These are phyloP conservation scores for Periophthalmus magnuspinnatus DNA, from an alignment of 2,797 vertebrate species.

Conservation along the genomic window DNA sequence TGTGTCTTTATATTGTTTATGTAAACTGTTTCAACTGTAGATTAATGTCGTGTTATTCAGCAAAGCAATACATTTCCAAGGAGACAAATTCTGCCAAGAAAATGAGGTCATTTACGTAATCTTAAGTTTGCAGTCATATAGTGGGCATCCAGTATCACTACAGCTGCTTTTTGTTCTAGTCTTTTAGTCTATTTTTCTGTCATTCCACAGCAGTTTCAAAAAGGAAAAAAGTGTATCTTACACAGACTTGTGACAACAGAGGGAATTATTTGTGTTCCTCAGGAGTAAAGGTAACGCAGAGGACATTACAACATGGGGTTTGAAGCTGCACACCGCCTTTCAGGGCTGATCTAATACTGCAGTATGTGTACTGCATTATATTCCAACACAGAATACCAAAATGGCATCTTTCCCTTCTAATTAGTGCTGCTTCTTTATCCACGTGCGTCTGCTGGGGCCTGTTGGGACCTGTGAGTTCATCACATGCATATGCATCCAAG, in stretches of 20 bases:
- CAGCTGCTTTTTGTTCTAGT: background rate
- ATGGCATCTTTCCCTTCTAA: constrained; percentile 43
- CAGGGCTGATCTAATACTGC: constrained; percentile 44
- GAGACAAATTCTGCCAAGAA: no score
- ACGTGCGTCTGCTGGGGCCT: constrained; percentile 34
- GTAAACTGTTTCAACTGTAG: no score
- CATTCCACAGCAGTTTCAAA: background rate
- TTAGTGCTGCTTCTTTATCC: constrained; percentile 40
- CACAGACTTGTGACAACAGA: background rate
- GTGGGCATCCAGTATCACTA: background rate
- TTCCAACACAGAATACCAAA: constrained; percentile 41
- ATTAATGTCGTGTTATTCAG: no score
- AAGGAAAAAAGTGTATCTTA: no score
- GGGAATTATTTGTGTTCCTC: background rate
- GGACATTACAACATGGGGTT: constrained; percentile 7
- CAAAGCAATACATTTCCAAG: no score
- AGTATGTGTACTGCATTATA: constrained; percentile 14
- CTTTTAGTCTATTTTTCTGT: background rate
- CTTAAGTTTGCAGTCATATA: no score
- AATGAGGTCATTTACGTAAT: no score
- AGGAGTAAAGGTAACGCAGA: background rate
- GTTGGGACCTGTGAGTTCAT: constrained; percentile 41
- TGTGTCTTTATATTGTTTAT: no score
- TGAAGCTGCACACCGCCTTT: constrained; percentile 17
- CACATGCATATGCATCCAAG: constrained; percentile 25